Conservation (phyloP, 2,113 vertebrate species). For the Rhinoderma darwinii region DNA sequence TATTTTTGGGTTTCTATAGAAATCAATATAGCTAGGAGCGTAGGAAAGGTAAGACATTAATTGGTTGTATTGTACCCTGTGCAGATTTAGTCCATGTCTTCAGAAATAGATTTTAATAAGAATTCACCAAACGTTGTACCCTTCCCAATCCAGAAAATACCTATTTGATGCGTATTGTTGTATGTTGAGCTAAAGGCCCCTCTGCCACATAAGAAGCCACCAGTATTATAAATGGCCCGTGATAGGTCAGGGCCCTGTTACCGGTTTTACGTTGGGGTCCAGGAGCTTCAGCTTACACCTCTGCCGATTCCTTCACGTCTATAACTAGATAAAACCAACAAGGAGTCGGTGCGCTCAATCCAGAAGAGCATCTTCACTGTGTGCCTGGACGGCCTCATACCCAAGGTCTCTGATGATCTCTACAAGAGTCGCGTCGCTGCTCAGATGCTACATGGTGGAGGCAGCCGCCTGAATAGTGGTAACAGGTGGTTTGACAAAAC, state of each 20-base stretch:
- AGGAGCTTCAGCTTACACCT: background rate
- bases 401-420: conserved; percentile 82
- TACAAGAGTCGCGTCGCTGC: conserved; percentile 85
- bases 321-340: conserved; percentile 91
- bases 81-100: too few species aligned
- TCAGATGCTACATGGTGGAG: conserved; percentile 94
- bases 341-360: conserved; percentile 89
- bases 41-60: too few species aligned
- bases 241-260: too few species aligned
- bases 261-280: background rate
- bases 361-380: conserved; percentile 94
- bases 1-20: too few species aligned
- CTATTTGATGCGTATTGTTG: too few species aligned
- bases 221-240: background rate
- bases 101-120: too few species aligned
- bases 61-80: too few species aligned
- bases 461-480: conserved; percentile 89
- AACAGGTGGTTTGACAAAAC: conserved; percentile 99
- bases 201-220: too few species aligned
- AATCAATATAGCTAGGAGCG: too few species aligned
- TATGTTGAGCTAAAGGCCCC: too few species aligned
- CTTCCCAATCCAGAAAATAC: too few species aligned
- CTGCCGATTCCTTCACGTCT: background rate
- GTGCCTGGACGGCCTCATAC: conserved; percentile 88
- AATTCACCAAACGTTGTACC: too few species aligned